phyloP scores from a whole-genome alignment of 2,888 invertebrate genomes.

The Folsomia manolachei region DNA sequence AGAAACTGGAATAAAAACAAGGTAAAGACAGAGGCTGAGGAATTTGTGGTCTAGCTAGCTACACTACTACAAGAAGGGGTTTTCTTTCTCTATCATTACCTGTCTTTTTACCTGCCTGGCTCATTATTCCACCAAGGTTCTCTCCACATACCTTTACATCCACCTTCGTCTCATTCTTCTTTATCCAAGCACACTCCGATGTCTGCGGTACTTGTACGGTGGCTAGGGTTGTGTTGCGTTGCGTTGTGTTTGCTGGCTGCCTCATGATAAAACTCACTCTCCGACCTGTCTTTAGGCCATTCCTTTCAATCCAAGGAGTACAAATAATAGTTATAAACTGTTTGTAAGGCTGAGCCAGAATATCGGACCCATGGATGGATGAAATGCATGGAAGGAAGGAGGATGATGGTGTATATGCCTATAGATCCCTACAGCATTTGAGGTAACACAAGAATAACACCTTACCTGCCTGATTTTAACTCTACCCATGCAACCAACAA shows the following conservation, averaged over 20 bases:
- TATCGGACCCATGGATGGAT: not conserved
- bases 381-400: not conserved
- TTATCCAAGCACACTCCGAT: not conserved
- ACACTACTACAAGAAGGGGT: slow-evolving; percentile 16
- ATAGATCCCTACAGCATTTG: not conserved
- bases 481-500: not conserved
- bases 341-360: not conserved
- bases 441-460: no score
- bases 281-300: slow-evolving; percentile 22
- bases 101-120: slow-evolving; percentile 24
- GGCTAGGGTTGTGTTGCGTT: not conserved
- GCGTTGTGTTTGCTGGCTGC: slow-evolving; percentile 11
- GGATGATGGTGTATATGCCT: not conserved
- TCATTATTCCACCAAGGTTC: slow-evolving; percentile 21
- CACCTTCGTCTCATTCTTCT: not conserved
- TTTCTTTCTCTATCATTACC: slow-evolving; percentile 25
- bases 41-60: slow-evolving; percentile 20
- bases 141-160: slow-evolving; percentile 18
- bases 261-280: slow-evolving; percentile 24
- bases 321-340: slow-evolving; percentile 9
- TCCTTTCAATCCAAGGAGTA: not conserved
- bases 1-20: slow-evolving; percentile 25
- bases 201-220: no score
- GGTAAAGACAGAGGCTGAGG: slow-evolving; percentile 20
- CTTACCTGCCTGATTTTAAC: no score